Evolutionary conservation across 2,797 vertebrate species (phyloP), one percentile per base, ranked within the genome.

Genomic region (Tapirus indicus): DNA sequence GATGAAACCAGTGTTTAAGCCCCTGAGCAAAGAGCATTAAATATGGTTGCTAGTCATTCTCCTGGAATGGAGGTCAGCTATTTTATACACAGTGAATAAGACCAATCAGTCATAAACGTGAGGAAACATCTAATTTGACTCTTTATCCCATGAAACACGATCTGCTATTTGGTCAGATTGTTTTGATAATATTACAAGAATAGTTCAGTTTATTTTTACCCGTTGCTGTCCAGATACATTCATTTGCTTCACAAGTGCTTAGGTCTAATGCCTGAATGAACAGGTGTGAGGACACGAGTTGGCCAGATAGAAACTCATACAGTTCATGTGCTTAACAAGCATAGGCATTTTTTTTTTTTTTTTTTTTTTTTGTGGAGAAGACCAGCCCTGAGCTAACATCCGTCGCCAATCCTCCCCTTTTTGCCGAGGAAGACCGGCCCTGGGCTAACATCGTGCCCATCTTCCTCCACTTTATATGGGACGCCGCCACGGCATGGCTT

Each of bases 191-290:
- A 91, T 98, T 98, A 98, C 93, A 91, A 97, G 97, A 98, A 98
- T 97, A 98, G 94, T 97, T 98, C 12, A 3, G 91, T 83, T 97
- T 99, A 98, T 99, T 99, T 99, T 98, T 98, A 98, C 56, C 69
- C 79, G 32, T 80, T 72, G 92, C 94, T 86, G 27, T 98, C 98
- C 96, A 96, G 92, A 98, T 98, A 94, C 94, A 94, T 97, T 98
- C 96, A 96, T 97, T 98, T 96, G 91, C 97, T 98, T 96, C 97
- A 94, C 95, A 96, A 98, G 97, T 92, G 96, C 97, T 98, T 98
- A 97, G 96, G 82, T 97, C 98, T 97, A 98, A 98, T 98, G 98
- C 97, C 97, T 97, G 96, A 98, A 97, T 84, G 97, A 98, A 98
- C 98, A 99, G 98, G 98, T 99, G 98, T 98, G 91, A 96, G 97